Base-by-base conservation (phyloP, 2,797 vertebrate genomes). In the Epinephelus malabaricus region DNA sequence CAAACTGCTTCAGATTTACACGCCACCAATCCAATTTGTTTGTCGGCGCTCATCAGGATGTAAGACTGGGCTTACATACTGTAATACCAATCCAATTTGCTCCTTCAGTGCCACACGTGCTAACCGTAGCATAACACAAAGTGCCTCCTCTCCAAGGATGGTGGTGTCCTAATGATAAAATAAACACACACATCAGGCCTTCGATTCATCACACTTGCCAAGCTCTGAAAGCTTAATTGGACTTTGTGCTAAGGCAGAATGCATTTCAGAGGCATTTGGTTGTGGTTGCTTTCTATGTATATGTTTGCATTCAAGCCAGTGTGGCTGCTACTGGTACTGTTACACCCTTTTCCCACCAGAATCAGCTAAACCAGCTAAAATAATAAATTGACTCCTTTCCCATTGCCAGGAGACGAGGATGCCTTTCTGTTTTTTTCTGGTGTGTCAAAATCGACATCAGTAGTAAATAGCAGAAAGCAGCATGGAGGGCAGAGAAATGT, bases 1-100 rank as follows among this genome's bases (percentile, higher is more conserved):
- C 95, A 96, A 95, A 95, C 92, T 86, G 94, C 93, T 93, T 93
- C 94, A 94, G 96, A 95, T 95, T 96, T 93, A 95, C 95, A 96
- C 95, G 89, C 95, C 94, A 93, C 94, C 95, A 94, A 96, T 96
- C 96, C 96, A 96, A 96, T 97, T 97, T 97, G 93, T 97, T 97
- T 97, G 96, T 94, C 79, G 79, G 83, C 62, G 81, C 89, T 92
- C 92, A 88, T 91, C 89, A 89, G 86, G 87, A 88, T 81, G 87
- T 82, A 86, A 77, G 86, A 63, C 58, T 3, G 54, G 86, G 88
- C 86, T 86, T 87, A 89, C 91, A 69, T 90, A 86, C 93, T 94
- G 95, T 96, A 94, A 95, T 91, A 95, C 95, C 95, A 95, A 96
- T 97, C 96, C 96, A 96, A 97, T 97, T 97, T 97, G 94, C 95